Conservation (phyloP, 2,888 invertebrate genomes). For the Caenorhabditis sp. region DNA sequence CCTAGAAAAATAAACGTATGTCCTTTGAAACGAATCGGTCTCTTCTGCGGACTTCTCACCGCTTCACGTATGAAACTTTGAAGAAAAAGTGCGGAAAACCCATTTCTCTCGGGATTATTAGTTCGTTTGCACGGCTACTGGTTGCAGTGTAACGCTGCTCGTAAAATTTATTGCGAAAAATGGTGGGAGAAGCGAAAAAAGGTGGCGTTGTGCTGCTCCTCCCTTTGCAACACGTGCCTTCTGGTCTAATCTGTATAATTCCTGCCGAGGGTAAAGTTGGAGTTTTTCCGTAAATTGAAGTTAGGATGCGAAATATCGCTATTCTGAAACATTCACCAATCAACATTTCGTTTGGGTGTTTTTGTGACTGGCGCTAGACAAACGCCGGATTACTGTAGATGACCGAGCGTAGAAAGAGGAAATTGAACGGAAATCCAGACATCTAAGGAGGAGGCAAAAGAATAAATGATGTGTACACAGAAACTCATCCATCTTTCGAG, state of each 20-base stretch:
- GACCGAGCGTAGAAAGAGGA: background rate
- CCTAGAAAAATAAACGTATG: background rate
- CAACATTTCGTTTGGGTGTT: conserved; percentile 5
- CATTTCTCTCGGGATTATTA: conserved; percentile 36
- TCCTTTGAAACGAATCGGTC: background rate
- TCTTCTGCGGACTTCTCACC: background rate
- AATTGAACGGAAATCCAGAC: too few relatives aligned
- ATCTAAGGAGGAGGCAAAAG: too few relatives aligned
- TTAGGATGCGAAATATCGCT: too few relatives aligned
- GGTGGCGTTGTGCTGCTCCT: conserved; percentile 4
- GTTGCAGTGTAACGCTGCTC: conserved; percentile 40
- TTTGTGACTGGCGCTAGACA: too few relatives aligned
- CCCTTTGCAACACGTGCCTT: too few relatives aligned
- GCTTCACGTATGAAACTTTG: conserved; percentile 9
- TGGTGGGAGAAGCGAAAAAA: conserved; percentile 44
- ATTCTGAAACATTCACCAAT: too few relatives aligned
- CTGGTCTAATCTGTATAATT: conserved; percentile 39
- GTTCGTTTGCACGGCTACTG: conserved; percentile 2
- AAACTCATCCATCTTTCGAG: too few relatives aligned
- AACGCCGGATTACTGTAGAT: too few relatives aligned
- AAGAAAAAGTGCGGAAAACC: conserved; percentile 34
- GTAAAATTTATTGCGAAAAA: conserved; percentile 43
- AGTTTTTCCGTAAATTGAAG: conserved; percentile 7
- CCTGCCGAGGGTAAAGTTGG: conserved; percentile 13
- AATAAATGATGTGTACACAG: too few relatives aligned